These are phyloP conservation scores for Melanotaenia nigrans DNA, from an alignment of 2,797 vertebrate species.

Conservation along the genomic window DNA sequence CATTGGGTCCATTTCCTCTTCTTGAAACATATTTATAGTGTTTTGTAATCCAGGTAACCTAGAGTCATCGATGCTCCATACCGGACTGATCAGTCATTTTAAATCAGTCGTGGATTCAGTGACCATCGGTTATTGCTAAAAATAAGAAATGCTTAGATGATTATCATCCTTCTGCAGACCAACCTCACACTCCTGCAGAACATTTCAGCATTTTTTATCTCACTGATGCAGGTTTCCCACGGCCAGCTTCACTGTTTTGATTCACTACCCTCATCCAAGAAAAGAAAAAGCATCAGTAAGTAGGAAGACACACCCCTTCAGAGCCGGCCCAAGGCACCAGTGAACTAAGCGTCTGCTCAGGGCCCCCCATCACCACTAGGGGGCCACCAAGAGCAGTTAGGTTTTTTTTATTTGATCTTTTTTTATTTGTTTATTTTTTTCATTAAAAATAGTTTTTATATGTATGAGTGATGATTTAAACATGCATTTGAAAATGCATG, in stretches of 20 bases:
- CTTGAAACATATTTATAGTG: background rate
- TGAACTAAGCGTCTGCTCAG: background rate
- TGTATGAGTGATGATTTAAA: no score
- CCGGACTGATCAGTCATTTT: background rate
- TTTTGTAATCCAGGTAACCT: background rate
- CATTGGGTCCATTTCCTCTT: background rate
- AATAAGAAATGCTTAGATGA: background rate
- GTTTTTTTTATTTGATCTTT: no score
- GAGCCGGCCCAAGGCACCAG: background rate
- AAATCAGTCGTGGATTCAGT: background rate
- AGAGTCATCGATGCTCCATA: background rate
- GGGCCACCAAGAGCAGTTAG: no score
- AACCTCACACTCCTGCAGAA: background rate
- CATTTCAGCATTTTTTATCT: constrained; percentile 1
- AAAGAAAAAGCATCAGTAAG: background rate
- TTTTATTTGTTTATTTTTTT: no score
- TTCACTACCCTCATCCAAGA: background rate
- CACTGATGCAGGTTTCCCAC: background rate
- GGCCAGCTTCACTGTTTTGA: background rate
- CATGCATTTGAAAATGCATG: no score
- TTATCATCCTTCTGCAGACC: background rate
- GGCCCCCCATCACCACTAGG: no score
- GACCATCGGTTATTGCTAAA: no score
- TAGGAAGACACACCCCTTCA: background rate
- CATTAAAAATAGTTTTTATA: no score